Conservation (phyloP, 2,888 invertebrate species). For the Andricus curvator region DNA sequence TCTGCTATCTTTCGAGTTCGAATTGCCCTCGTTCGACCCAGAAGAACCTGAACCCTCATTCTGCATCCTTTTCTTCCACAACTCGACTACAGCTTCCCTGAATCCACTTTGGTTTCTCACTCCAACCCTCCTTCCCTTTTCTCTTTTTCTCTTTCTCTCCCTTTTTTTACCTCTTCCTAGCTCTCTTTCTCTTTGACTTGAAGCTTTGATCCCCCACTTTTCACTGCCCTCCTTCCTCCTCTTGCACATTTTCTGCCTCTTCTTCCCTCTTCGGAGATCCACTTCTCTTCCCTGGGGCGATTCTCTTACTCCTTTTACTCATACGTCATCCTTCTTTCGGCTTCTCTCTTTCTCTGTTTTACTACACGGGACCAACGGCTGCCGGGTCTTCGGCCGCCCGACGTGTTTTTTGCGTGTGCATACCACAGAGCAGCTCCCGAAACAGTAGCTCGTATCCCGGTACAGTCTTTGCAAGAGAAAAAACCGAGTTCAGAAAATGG, state of each 20-base stretch:
- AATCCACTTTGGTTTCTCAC: constrained; percentile 36
- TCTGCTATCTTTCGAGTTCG: constrained; percentile 37
- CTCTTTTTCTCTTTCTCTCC: constrained; percentile 46
- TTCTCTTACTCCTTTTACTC: constrained; percentile 51
- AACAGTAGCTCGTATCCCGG: constrained; percentile 77
- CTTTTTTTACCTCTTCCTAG: neutral
- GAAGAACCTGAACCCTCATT: constrained; percentile 48
- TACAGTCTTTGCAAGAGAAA: constrained; percentile 75
- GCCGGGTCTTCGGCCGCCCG: constrained; percentile 75
- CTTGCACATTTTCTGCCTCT: constrained; percentile 24
- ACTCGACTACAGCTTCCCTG: constrained; percentile 7
- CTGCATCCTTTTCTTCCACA: constrained; percentile 51
- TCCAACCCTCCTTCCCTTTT: constrained; percentile 50
- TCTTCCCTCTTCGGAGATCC: constrained; percentile 39
- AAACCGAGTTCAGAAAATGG: constrained; percentile 58
- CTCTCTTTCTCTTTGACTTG: constrained; percentile 44
- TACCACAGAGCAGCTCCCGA: constrained; percentile 78
- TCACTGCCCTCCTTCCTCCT: constrained; percentile 12
- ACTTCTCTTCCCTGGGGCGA: constrained; percentile 50
- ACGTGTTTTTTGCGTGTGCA: constrained; percentile 78
- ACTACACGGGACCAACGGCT: constrained; percentile 57
- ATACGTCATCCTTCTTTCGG: constrained; percentile 46
- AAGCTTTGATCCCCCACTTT: neutral
- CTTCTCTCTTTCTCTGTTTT: constrained; percentile 55
- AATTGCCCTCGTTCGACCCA: constrained; percentile 48